Base-by-base conservation (phyloP, 1,140 invertebrate species). In the Druon quercuslanigerum region DNA sequence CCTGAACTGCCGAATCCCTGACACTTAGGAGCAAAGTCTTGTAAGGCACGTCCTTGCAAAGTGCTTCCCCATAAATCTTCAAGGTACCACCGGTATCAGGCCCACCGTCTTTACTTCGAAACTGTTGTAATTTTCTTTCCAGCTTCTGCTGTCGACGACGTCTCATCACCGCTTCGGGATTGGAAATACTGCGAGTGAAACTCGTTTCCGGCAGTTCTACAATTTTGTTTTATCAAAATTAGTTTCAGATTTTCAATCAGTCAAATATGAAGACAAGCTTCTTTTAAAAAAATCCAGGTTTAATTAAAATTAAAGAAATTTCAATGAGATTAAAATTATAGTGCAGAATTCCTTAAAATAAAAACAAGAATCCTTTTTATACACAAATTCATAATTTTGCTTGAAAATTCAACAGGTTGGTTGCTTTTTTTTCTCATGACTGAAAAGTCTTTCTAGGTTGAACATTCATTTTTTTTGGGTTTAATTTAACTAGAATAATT, bases 141-240 rank as follows among this genome's bases (percentile, higher is more conserved):
- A 99, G 92, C 90, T 99, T 99, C 90, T 99, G 97, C 87, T 99
- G 98, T n/a, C 99, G 92, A 76, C 98, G 92, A 51, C 98, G 94
- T 78, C 98, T 94, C 99, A 99, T 99, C 74, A 99, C 99, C 74
- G 98, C 98, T 93, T 99, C 99, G 12, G 99, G 99, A 93, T 99
- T 99, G 72, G 98, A 99, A 87, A 99, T 99, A 81, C 97, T 99
- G 79, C 99, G 93, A 17, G 98, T 99, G 90, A 99, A 99, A 88
- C 97, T 98, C 40, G 98, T 99, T 92, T 99, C 98, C 20, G 98
- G 98, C 79, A 99, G 92, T 93, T 99, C 98, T 96, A 91, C 46
- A 90, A 83, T 80, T 83, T 82, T 78, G 13, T 20, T 12, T 14
- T 20, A 57, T 25, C 6, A 50, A 52, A 52, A 71, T 2, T 54